Percentiles rank a stretch among this genome's conserved stretches.
Conservation (phyloP, 2,888 invertebrate genomes). For the Drosophila mimetica region DNA sequence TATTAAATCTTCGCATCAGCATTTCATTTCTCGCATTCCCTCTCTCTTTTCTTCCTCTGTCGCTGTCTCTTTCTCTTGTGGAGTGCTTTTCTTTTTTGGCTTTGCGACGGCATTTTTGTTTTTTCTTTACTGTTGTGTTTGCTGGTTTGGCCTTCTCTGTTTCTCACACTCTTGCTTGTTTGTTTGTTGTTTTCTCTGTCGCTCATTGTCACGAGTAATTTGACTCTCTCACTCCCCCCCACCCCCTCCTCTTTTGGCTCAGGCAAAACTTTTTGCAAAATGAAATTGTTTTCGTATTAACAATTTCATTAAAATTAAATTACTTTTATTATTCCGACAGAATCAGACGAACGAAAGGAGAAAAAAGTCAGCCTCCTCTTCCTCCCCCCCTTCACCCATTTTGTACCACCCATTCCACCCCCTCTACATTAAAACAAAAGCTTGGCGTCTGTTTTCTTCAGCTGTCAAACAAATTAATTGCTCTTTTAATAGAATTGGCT, state of each 20-base stretch:
- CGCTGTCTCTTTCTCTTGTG: slow-evolving; percentile 17
- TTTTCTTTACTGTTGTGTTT: slow-evolving; percentile 21
- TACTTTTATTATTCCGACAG: slow-evolving; percentile 72
- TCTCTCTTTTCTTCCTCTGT: slow-evolving; percentile 17
- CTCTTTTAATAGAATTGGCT: slow-evolving; percentile 76
- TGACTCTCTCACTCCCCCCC: slow-evolving; percentile 40
- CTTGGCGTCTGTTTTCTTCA: slow-evolving; percentile 73
- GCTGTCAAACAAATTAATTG: slow-evolving; percentile 80
- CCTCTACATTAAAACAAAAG: slow-evolving; percentile 33
- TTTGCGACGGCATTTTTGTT: slow-evolving; percentile 64
- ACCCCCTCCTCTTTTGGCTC: slow-evolving; percentile 1
- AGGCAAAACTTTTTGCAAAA: slow-evolving; percentile 77
- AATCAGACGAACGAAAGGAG: slow-evolving; percentile 31
- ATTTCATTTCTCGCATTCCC: slow-evolving; percentile 78
- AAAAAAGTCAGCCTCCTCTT: slow-evolving; percentile 9
- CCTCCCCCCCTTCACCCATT: not conserved
- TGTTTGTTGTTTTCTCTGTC: slow-evolving; percentile 56
- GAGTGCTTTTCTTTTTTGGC: slow-evolving; percentile 28
- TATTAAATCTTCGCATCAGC: slow-evolving; percentile 84
- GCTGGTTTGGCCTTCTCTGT: slow-evolving; percentile 51
- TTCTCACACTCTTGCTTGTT: slow-evolving; percentile 48
- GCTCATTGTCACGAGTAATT: slow-evolving; percentile 82
- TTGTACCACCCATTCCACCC: not conserved
- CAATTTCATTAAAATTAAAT: slow-evolving; percentile 81
- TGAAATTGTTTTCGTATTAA: slow-evolving; percentile 82